Evolutionary conservation across 23 tunicate genomes (phyloP), one percentile per base, ranked within the genome.

Genomic region (Styela clava): DNA sequence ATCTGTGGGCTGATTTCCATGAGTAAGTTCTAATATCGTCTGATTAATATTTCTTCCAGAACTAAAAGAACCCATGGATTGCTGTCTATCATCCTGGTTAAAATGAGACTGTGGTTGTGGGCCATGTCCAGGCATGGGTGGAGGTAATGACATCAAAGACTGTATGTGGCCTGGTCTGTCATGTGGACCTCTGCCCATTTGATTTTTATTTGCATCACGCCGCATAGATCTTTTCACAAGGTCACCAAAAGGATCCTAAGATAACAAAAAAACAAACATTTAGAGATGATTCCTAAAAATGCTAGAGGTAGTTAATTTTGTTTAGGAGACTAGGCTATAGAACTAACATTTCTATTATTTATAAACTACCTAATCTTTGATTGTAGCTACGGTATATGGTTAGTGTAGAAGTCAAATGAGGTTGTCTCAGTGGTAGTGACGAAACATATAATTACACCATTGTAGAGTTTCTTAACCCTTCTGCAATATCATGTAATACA

Each of bases 221-320:
- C 82, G 20, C 63, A 93, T 31, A 18, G 68, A 72, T 31, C 79
- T 82, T 25, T 78, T 70, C 0, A 86, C 72, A 20, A 73, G 69
- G 18, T 93, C 94, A 56, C 98, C 98, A 81, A 85, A 62, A 69
- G 69, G 88, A 81, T 93, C 98, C 98, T 93, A 1, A n/a, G 62
- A 52, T 24, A 31, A 51, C 19, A 51, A 20, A 21, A 1, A 73
- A 73, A 1, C 30, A 67, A 24, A 29, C 22, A 0, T 44, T 44
- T 12, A 44, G 7, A 44, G 56, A n/a, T n/a, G n/a, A n/a, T n/a
- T n/a, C n/a, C n/a, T n/a, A n/a, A n/a, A n/a, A n/a, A n/a, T n/a
- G n/a, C n/a, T n/a, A n/a, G n/a, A n/a, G n/a, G n/a, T n/a, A n/a
- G n/a, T n/a, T n/a, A n/a, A n/a, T n/a, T n/a, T n/a, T n/a, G n/a